Conservation (phyloP, 2,888 invertebrate species). For the Thera obeliscata region DNA sequence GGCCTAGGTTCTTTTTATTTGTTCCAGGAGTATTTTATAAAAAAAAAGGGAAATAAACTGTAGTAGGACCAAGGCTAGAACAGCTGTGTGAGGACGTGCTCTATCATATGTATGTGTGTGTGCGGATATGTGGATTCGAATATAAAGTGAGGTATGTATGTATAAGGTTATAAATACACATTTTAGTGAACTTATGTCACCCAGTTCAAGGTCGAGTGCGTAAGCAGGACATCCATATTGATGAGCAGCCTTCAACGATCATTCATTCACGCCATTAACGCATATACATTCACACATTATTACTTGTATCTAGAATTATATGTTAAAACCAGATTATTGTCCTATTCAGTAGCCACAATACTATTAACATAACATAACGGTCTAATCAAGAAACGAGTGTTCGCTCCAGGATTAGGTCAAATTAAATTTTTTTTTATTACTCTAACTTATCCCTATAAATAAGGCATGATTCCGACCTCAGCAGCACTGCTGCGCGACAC, state of each 20-base stretch:
- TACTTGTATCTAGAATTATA: background rate
- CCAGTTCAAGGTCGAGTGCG: conserved; percentile 30
- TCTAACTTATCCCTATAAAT: too few relatives aligned
- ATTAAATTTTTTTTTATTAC: too few relatives aligned
- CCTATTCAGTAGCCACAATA: background rate
- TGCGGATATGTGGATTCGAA: background rate
- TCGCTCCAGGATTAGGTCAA: background rate
- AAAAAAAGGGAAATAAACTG: too few relatives aligned
- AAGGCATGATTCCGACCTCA: too few relatives aligned
- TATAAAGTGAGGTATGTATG: background rate
- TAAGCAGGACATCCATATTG: conserved; percentile 37
- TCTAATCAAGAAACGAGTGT: background rate
- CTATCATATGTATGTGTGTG: too few relatives aligned
- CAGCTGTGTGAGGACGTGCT: too few relatives aligned
- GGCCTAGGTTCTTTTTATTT: too few relatives aligned
- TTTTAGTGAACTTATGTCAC: conserved; percentile 18
- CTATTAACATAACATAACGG: too few relatives aligned
- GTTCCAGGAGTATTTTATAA: too few relatives aligned
- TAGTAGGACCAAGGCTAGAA: too few relatives aligned
- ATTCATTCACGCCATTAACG: background rate
- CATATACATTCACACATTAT: conserved; percentile 5
- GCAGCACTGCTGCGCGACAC: too few relatives aligned
- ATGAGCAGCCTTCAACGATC: conserved; percentile 18
- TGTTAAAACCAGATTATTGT: background rate
- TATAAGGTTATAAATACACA: background rate